A percentile compares a stretch with the other conserved stretches of the same genome.
phyloP scores from a whole-genome alignment of 2,113 vertebrate genomes.

The Protobothrops flavoviridis region DNA sequence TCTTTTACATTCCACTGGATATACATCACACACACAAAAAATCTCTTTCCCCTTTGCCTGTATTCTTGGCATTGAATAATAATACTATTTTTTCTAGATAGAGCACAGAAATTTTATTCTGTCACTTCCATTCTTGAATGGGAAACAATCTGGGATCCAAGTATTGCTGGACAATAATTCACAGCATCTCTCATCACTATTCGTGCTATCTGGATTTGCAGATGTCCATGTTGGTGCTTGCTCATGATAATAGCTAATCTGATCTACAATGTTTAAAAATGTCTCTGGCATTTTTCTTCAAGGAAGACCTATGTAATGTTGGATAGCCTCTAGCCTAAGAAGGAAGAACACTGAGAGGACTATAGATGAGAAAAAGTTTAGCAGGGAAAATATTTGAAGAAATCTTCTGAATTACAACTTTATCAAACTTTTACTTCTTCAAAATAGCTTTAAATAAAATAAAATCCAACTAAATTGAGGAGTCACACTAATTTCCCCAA shows the following conservation, averaged over 20 bases:
- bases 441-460: background rate
- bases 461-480: background rate
- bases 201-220: background rate
- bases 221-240: background rate
- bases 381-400: background rate
- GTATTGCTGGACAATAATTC: background rate
- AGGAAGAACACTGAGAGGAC: background rate
- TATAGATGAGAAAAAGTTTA: background rate
- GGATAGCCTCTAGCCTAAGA: background rate
- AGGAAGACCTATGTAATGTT: background rate
- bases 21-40: background rate
- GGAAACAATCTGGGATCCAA: background rate
- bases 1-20: background rate
- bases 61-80: background rate
- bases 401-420: background rate
- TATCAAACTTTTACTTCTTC: background rate
- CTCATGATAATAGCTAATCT: background rate
- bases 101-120: background rate
- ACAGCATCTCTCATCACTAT: background rate
- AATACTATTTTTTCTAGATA: background rate
- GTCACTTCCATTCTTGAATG: background rate
- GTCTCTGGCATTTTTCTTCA: background rate
- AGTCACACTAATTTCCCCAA: background rate
- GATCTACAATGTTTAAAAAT: background rate
- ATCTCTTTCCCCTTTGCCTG: background rate